Conservation (phyloP, 64 coral and sea anemone genomes). For the Pocillopora damicornis region DNA sequence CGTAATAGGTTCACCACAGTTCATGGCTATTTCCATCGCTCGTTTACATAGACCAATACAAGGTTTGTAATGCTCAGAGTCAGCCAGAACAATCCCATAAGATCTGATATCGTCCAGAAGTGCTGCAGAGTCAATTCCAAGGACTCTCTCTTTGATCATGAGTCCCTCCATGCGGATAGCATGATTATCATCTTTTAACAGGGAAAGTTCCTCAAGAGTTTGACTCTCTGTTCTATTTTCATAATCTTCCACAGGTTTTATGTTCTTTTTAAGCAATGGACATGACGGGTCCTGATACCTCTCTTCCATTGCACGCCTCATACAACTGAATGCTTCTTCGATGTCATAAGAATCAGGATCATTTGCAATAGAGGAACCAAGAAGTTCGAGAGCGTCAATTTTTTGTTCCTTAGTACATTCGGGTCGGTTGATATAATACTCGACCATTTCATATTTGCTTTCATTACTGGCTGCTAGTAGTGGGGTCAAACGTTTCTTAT, state of each 20-base stretch:
- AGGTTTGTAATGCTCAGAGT: too few species aligned
- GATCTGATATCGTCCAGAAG: too few species aligned
- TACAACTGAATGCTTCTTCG: neutral
- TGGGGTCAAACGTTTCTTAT: slow-evolving; percentile 47
- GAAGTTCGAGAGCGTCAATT: too few species aligned
- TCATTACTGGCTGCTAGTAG: slow-evolving; percentile 54
- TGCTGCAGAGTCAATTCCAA: too few species aligned
- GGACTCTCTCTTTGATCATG: too few species aligned
- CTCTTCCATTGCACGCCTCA: slow-evolving; percentile 17
- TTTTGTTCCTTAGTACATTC: too few species aligned
- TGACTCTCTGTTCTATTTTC: slow-evolving; percentile 59
- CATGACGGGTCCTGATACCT: slow-evolving; percentile 9
- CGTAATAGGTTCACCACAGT: too few species aligned
- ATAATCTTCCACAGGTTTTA: slow-evolving; percentile 40
- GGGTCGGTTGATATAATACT: slow-evolving; percentile 42
- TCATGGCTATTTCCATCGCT: too few species aligned
- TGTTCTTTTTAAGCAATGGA: neutral
- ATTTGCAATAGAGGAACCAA: neutral
- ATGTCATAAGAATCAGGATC: slow-evolving; percentile 24
- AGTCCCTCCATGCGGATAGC: too few species aligned
- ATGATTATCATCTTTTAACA: neutral
- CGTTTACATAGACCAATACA: too few species aligned
- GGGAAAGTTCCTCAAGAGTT: slow-evolving; percentile 36
- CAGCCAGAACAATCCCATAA: too few species aligned
- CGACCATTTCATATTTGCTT: slow-evolving; percentile 51